Base-by-base conservation (phyloP, 1,140 invertebrate genomes). In the Sycophaga agraensis region DNA sequence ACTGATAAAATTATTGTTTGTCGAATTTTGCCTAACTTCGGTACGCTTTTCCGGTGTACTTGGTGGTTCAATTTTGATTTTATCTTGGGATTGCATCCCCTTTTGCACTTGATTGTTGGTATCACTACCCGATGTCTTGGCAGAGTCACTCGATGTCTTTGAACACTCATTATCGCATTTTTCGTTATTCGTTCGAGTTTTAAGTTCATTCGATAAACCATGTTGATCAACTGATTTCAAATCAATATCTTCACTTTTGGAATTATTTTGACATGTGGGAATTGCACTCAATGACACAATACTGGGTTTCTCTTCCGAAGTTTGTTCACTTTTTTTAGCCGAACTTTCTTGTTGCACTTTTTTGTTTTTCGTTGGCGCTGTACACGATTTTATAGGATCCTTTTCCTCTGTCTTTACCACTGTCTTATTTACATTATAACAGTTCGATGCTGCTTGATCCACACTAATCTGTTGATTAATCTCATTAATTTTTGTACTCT, bases 1-100 rank as follows among this genome's bases (percentile, higher is more conserved):
- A 26, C 51, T 73, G 6, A 67, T 71, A 9, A 66, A 69, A 45
- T 76, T 80, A 34, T 77, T 78, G 9, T 73, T 76, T 0, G 55
- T 67, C 37, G 60, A 59, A 21, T 63, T 40, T 48, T 43, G 60
- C 42, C 14, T 66, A 16, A 4, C 55, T 48, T 67, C 56, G 0
- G 31, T 4, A 6, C 26, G 43, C 16, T 50, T 58, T 21, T 70
- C 49, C 22, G 26, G 34, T 34, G 24, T 40, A 22, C 51, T 39
- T 4, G 46, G n/a, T 28, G 37, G 17, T 14, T 37, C 64, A 17
- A 9, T 57, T 45, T 58, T 54, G 31, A 46, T 49, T 17, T 14
- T 56, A 12, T 66, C 31, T 7, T 54, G 46, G 9, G 12, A 2
- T 1, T 37, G 9, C 22, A 61, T 55, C 2, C 31, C 22, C 40